Evolutionary conservation across 2,888 invertebrate genomes (phyloP).

Genomic region (Abscondita cerata): DNA sequence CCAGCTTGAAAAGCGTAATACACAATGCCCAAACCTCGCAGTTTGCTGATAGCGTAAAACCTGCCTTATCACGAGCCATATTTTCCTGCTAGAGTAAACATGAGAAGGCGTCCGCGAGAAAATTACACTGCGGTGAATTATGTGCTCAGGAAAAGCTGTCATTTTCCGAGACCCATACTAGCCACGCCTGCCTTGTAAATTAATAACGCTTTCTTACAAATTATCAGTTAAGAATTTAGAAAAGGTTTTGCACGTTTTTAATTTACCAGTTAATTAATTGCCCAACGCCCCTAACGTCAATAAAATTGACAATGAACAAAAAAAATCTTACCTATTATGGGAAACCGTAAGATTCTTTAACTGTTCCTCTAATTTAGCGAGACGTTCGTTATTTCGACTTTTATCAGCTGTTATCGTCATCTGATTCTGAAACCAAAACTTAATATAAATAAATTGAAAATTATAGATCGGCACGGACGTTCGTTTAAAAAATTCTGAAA

Average conservation of each 20-base stretch:
- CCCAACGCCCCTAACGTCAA: not conserved
- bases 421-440: constrained; percentile 63
- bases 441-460: constrained; percentile 5
- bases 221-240: constrained; percentile 30
- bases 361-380: constrained; percentile 73
- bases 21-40: constrained; percentile 38
- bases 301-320: not conserved
- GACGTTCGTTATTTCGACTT: constrained; percentile 71
- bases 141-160: constrained; percentile 43
- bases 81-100: constrained; percentile 49
- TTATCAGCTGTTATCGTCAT: constrained; percentile 71
- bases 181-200: constrained; percentile 37
- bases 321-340: constrained; percentile 30
- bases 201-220: constrained; percentile 32
- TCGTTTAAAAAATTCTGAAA: too few relatives aligned
- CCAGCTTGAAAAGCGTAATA: constrained; percentile 14
- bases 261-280: too few relatives aligned
- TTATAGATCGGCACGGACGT: too few relatives aligned
- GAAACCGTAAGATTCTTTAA: constrained; percentile 58
- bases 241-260: not conserved
- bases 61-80: constrained; percentile 58
- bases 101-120: constrained; percentile 48
- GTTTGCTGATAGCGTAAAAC: constrained; percentile 51
- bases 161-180: constrained; percentile 33
- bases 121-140: constrained; percentile 51